Base-by-base conservation (phyloP, 2,797 vertebrate genomes). In the Periparus ater region DNA sequence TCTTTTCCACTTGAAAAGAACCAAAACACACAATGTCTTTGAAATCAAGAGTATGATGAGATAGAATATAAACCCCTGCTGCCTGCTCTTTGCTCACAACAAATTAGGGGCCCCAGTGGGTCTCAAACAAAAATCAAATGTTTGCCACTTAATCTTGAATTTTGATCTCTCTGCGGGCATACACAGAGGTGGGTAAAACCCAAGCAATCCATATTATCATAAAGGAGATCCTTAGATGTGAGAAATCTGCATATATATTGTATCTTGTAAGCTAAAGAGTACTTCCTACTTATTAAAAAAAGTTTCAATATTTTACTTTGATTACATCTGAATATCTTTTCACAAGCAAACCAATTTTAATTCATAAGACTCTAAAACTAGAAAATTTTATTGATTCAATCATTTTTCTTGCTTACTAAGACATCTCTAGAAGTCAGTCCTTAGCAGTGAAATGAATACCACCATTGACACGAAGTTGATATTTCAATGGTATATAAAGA, bases 101-200 rank as follows among this genome's bases (percentile, higher is more conserved):
- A 26, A 57, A 0, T 58, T 62, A 84, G 18, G 4, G 16, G 6
- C 5, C 10, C 4, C 6, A 55, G 0, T 21, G 7, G 14, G 6
- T 58, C n/a, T 85, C 27, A 62, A 34, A 65, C 10, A 53, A 74
- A 48, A 76, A 23, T 19, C 7, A 44, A 71, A 58, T 7, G 0
- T 30, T 81, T 84, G 4, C 6, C 3, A 23, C 13, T 26, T 45
- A 48, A 42, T 74, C 54, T 51, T 51, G 40, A 85, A 11, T 67
- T 91, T 50, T 44, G 34, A 11, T 67, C 36, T 81, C 30, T 32
- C 22, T 55, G 36, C 30, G 63, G 42, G 25, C 13, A n/a, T 18
- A 60, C 13, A 61, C 40, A 25, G 26, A 58, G 7, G 7, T 50
- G 7, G 7, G 11, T 50, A 66, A 80, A 81, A 38, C 14, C 2